Evolutionary conservation across 2,113 vertebrate species (phyloP).

Genomic region (Mormyrus lacerda): DNA sequence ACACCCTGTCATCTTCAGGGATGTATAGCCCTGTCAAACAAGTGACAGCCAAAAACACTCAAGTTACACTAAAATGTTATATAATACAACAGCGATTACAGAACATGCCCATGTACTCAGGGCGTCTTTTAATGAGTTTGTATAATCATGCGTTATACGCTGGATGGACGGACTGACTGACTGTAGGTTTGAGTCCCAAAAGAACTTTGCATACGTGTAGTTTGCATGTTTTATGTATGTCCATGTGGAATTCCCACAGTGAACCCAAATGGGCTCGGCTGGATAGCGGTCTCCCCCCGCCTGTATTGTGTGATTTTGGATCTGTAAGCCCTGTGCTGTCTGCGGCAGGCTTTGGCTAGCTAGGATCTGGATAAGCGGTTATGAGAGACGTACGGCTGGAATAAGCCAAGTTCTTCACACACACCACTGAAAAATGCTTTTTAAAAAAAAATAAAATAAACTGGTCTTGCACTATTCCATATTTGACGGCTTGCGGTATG

Average conservation of each 20-base stretch:
- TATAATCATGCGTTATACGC: background rate
- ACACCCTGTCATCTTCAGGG: constrained; percentile 64
- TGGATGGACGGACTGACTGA: background rate
- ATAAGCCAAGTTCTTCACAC: background rate
- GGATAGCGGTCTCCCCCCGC: background rate
- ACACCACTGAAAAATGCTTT: background rate
- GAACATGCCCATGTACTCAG: background rate
- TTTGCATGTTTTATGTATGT: background rate
- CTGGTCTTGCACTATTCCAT: background rate
- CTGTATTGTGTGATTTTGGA: background rate
- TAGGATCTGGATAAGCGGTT: background rate
- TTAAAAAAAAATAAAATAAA: background rate
- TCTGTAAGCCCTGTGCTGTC: background rate
- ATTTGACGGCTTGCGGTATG: background rate
- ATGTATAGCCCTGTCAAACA: constrained; percentile 78
- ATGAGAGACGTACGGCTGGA: background rate
- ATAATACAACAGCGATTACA: background rate
- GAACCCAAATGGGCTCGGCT: background rate
- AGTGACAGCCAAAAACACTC: background rate
- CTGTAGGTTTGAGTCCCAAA: background rate
- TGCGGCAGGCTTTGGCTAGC: background rate
- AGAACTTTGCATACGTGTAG: background rate
- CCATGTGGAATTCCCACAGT: background rate
- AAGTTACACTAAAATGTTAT: background rate
- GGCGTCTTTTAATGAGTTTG: background rate